These are phyloP conservation scores for Anagrus nilaparvatae DNA, from an alignment of 1,140 invertebrate species.

Conservation along the genomic window DNA sequence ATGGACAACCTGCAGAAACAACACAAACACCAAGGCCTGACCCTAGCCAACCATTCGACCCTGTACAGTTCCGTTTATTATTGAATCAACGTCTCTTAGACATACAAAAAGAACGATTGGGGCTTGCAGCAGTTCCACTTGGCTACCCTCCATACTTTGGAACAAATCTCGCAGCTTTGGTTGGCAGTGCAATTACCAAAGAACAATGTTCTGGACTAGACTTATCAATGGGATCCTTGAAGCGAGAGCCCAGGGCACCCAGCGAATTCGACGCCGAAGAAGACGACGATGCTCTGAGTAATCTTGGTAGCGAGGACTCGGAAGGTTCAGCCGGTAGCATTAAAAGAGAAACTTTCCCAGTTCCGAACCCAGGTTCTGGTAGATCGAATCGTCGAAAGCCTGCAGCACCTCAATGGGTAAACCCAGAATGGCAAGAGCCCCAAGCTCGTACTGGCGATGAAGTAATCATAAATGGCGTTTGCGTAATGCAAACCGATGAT, in stretches of 20 bases:
- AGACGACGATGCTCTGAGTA: slow-evolving; percentile 62
- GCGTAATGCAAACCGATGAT: slow-evolving; percentile 75
- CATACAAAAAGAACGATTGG: slow-evolving; percentile 71
- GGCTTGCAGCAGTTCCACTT: slow-evolving; percentile 57
- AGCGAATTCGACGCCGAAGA: slow-evolving; percentile 65
- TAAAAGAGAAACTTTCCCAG: slow-evolving; percentile 44
- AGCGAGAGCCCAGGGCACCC: slow-evolving; percentile 60
- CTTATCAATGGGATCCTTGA: slow-evolving; percentile 65
- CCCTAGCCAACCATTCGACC: slow-evolving; percentile 72
- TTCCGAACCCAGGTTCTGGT: slow-evolving; percentile 24
- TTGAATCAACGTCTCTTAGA: slow-evolving; percentile 79
- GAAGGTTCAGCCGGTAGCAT: slow-evolving; percentile 41
- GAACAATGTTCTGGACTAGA: slow-evolving; percentile 71
- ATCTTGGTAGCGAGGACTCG: slow-evolving; percentile 68
- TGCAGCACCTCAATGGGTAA: slow-evolving; percentile 93
- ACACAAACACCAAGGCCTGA: slow-evolving; percentile 54
- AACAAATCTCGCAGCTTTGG: slow-evolving; percentile 58
- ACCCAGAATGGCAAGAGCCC: slow-evolving; percentile 78
- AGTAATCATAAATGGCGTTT: slow-evolving; percentile 85
- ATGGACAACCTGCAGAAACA: slow-evolving; percentile 48
- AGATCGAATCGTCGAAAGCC: slow-evolving; percentile 72
- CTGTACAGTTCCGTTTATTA: slow-evolving; percentile 78
- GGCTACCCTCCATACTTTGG: slow-evolving; percentile 69
- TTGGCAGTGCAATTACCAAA: slow-evolving; percentile 55
- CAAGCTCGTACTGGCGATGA: slow-evolving; percentile 52